Conservation (phyloP, 2,888 invertebrate genomes). For the Drosophila kambysellisi region DNA sequence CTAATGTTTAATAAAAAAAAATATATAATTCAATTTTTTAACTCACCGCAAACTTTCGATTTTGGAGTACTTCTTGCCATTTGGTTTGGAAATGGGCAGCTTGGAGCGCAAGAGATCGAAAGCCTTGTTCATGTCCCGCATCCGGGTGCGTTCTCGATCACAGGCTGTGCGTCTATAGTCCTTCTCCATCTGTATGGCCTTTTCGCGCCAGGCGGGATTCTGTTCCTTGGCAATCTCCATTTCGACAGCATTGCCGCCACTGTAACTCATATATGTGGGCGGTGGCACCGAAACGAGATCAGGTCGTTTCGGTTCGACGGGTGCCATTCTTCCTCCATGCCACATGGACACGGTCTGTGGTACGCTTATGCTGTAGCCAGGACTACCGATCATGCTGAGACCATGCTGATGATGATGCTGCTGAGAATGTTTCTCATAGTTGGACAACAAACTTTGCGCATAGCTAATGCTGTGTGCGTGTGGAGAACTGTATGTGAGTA, state of each 20-base stretch:
- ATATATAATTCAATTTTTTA: not conserved
- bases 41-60: slow-evolving; percentile 91
- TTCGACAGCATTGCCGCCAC: slow-evolving; percentile 59
- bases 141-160: slow-evolving; percentile 92
- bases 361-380: slow-evolving; percentile 65
- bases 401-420: slow-evolving; percentile 21
- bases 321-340: slow-evolving; percentile 47
- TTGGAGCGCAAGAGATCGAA: slow-evolving; percentile 91
- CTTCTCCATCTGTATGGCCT: slow-evolving; percentile 88
- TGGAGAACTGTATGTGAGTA: slow-evolving; percentile 45
- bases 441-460: slow-evolving; percentile 51
- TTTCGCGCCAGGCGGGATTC: slow-evolving; percentile 87
- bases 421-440: slow-evolving; percentile 57
- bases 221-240: slow-evolving; percentile 79
- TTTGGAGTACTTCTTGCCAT: slow-evolving; percentile 94
- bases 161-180: slow-evolving; percentile 94
- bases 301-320: slow-evolving; percentile 47
- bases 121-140: slow-evolving; percentile 94
- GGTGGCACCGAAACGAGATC: slow-evolving; percentile 77
- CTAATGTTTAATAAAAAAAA: not conserved
- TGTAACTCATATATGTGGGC: slow-evolving; percentile 75
- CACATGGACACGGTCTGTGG: slow-evolving; percentile 83
- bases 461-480: slow-evolving; percentile 48
- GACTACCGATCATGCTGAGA: slow-evolving; percentile 27
- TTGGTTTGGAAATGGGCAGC: slow-evolving; percentile 91